Evolutionary conservation across 2,113 vertebrate species (phyloP), one percentile per base, ranked within the genome.

Genomic region (Myrmecophaga tridactyla): DNA sequence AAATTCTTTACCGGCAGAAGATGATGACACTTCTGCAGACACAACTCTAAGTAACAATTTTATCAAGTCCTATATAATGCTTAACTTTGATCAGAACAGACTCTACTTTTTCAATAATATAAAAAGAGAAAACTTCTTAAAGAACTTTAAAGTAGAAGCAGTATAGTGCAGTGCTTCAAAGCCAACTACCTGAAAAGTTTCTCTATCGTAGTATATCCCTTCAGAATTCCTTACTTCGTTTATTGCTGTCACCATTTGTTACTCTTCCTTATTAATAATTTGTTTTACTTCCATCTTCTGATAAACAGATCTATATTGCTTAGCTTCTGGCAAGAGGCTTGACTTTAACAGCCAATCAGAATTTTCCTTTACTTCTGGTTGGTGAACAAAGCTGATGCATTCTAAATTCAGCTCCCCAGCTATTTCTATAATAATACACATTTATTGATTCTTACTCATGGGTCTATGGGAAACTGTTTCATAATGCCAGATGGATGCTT

Each of bases 171-270:
- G n/a, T n/a, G n/a, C n/a, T n/a, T n/a, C n/a, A n/a, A n/a, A n/a
- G n/a, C n/a, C n/a, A n/a, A n/a, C n/a, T n/a, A n/a, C n/a, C 41
- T 81, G 46, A 76, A 70, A 89, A 36, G 34, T 60, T 39, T 90
- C 76, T 67, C 78, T 94, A 20, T 4, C 76, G 41, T 58, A 65
- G 43, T 73, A 11, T 29, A 6, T 82, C 36, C 25, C 46, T 5
- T 88, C 43, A 80, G 86, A 93, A 93, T 48, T 84, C 41, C 43
- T 90, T 85, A 31, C 86, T 86, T 81, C 43, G 34, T 82, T 93
- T 67, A 46, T 80, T 90, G 36, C 43, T 81, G 1, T 87, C 21
- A 92, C 6, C 81, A 7, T 1, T 76, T 25, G 43, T 65, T 72
- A 75, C 3, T 87, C 70, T 48, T 91, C 36, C 69, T 89, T 78